Base-by-base conservation (phyloP, 2,888 invertebrate genomes). In the Escarpia spicata region DNA sequence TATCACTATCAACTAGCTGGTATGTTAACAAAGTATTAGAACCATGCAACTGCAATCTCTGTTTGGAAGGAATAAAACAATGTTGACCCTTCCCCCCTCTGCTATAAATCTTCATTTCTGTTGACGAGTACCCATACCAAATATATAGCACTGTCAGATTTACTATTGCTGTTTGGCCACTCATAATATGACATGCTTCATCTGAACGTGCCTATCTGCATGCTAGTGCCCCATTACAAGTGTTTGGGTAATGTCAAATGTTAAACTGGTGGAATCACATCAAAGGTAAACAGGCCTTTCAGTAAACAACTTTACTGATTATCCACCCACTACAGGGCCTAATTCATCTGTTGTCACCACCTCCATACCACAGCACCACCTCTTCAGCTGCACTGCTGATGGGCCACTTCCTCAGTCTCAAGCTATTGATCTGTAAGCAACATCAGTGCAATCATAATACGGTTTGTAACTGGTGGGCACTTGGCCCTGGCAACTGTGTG, bases 401-500 rank as follows among this genome's bases (percentile, higher is more conserved):
- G 75, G 6, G n/a, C 75, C 75, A 75, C 75, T 26, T 75, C 26
- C 75, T 75, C 75, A 75, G 75, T 75, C 75, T 75, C 75, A 75
- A 75, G 75, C 75, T 75, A 75, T 75, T 75, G 75, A 75, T 75
- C 52, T 75, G 26, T 75, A 26, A 75, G 75, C 26, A 2, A 75
- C 75, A 75, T 75, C 75, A 75, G 75, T 75, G 75, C 75, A 75
- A 75, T 75, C 75, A 75, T 75, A 75, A 75, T 75, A 75, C 26
- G 75, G 26, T 75, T 75, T 75, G 75, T 75, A 75, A 75, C 75
- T 75, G 75, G 75, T 75, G 75, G 15, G 26, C 19, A 75, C 75
- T 75, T 75, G 75, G 75, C 15, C 75, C 75, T 75, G 75, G 75
- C 75, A 75, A 75, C 75, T 75, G 75, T 75, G 75, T 75, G 19